Evolutionary conservation across 2,113 vertebrate genomes (phyloP).

Genomic region (Hypomesus transpacificus): DNA sequence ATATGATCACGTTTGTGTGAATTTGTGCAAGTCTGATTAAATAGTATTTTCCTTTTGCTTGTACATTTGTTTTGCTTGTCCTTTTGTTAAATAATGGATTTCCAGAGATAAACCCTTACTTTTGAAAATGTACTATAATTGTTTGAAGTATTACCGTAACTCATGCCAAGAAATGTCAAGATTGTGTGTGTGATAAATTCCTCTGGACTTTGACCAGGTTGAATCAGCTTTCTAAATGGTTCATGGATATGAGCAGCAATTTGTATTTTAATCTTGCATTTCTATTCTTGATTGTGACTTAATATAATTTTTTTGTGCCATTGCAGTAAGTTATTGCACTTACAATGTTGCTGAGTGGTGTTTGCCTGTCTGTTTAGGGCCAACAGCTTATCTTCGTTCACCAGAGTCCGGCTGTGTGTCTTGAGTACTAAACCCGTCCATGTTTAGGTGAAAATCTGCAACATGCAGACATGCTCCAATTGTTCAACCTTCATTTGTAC

Average conservation of each 20-base stretch:
- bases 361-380: conserved; percentile 27
- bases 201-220: conserved; percentile 47
- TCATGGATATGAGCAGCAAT: conserved; percentile 54
- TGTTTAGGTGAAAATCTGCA: conserved; percentile 38
- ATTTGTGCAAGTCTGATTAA: conserved; percentile 51
- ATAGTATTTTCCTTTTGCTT: conserved; percentile 57
- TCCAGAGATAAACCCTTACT: conserved; percentile 54
- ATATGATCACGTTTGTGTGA: conserved; percentile 56
- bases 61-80: conserved; percentile 61
- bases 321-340: conserved; percentile 85
- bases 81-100: conserved; percentile 58
- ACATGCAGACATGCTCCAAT: conserved; percentile 35
- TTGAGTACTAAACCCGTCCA: conserved; percentile 41
- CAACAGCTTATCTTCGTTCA: conserved; percentile 25
- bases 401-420: neutral
- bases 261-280: conserved; percentile 65
- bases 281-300: conserved; percentile 59
- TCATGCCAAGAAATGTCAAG: conserved; percentile 46
- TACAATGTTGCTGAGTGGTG: conserved; percentile 51
- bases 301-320: conserved; percentile 42
- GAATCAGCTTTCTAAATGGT: conserved; percentile 53
- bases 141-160: conserved; percentile 54
- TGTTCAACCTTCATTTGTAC: conserved; percentile 54
- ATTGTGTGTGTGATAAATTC: conserved; percentile 41
- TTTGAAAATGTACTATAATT: conserved; percentile 35